Conservation (phyloP, 2,113 vertebrate genomes). For the Xiphias gladius region DNA sequence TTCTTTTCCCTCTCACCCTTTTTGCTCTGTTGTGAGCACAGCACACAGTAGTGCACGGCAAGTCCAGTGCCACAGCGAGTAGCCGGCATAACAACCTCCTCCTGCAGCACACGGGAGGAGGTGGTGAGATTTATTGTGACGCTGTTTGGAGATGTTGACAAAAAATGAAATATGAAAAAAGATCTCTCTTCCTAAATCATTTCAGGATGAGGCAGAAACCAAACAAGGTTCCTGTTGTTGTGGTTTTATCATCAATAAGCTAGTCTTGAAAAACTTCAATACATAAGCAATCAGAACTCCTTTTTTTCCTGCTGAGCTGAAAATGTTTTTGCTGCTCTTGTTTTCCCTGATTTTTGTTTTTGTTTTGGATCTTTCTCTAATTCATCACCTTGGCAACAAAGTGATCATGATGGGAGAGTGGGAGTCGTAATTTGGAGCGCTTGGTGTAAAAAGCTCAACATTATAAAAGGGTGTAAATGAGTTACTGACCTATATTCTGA, state of each 20-base stretch:
- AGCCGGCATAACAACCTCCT: slow-evolving; percentile 23
- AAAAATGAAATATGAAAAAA: slow-evolving; percentile 19
- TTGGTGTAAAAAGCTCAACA: slow-evolving; percentile 59
- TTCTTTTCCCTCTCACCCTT: background rate
- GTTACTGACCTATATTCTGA: slow-evolving; percentile 77
- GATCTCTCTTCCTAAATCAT: slow-evolving; percentile 3
- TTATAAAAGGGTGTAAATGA: slow-evolving; percentile 75
- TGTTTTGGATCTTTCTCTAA: slow-evolving; percentile 30
- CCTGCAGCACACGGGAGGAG: slow-evolving; percentile 10
- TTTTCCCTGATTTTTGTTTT: slow-evolving; percentile 3
- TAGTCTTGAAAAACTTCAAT: slow-evolving; percentile 9
- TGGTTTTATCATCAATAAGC: slow-evolving; percentile 3
- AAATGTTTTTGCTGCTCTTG: slow-evolving; percentile 32
- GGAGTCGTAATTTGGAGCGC: slow-evolving; percentile 65
- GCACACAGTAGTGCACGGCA: slow-evolving; percentile 41
- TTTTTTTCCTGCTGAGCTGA: slow-evolving; percentile 19
- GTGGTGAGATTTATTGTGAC: slow-evolving; percentile 52
- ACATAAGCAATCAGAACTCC: slow-evolving; percentile 10
- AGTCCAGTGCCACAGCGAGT: slow-evolving; percentile 23
- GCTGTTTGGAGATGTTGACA: slow-evolving; percentile 28
- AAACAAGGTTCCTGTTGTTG: slow-evolving; percentile 3
- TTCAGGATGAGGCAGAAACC: background rate
- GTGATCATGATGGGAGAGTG: slow-evolving; percentile 59
- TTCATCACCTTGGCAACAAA: slow-evolving; percentile 74
- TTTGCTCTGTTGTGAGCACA: slow-evolving; percentile 34